Evolutionary conservation across 2,113 vertebrate species (phyloP).

Genomic region (Echinops telfairi): DNA sequence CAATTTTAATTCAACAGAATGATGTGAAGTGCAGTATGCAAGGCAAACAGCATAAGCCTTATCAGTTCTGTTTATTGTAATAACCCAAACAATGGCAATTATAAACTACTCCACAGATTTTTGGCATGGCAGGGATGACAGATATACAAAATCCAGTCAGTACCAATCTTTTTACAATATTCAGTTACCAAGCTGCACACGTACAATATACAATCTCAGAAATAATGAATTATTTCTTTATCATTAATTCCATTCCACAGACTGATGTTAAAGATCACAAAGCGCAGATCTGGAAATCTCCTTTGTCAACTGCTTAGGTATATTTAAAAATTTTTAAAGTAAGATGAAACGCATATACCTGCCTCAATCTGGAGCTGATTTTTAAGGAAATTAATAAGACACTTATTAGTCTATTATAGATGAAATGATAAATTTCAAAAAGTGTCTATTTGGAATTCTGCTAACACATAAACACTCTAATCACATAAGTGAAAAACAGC

Average conservation of each 20-base stretch:
- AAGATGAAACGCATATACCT: conserved; percentile 69
- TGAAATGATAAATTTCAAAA: conserved; percentile 10
- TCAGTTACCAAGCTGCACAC: conserved; percentile 77
- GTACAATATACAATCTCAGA: conserved; percentile 81
- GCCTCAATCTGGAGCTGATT: conserved; percentile 71
- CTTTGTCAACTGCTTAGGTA: conserved; percentile 81
- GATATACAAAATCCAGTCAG: conserved; percentile 85
- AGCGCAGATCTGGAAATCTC: conserved; percentile 85
- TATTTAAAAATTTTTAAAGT: conserved; percentile 70
- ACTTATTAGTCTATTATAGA: not conserved
- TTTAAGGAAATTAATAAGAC: conserved; percentile 44
- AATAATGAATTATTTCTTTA: conserved; percentile 86
- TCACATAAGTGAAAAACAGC: not conserved
- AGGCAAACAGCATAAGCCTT: conserved; percentile 85
- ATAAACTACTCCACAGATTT: conserved; percentile 82
- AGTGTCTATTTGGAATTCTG: conserved; percentile 9
- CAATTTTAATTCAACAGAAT: conserved; percentile 84
- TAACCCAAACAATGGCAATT: conserved; percentile 87
- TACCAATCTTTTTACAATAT: conserved; percentile 84
- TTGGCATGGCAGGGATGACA: conserved; percentile 76
- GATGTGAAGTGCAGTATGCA: conserved; percentile 74
- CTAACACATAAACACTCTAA: conserved; percentile 18
- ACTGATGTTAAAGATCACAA: conserved; percentile 84
- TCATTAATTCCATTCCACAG: conserved; percentile 83
- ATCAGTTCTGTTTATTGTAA: conserved; percentile 86